Evolutionary conservation across 1,140 invertebrate genomes (phyloP).

Genomic region (Calephelis nemesis): DNA sequence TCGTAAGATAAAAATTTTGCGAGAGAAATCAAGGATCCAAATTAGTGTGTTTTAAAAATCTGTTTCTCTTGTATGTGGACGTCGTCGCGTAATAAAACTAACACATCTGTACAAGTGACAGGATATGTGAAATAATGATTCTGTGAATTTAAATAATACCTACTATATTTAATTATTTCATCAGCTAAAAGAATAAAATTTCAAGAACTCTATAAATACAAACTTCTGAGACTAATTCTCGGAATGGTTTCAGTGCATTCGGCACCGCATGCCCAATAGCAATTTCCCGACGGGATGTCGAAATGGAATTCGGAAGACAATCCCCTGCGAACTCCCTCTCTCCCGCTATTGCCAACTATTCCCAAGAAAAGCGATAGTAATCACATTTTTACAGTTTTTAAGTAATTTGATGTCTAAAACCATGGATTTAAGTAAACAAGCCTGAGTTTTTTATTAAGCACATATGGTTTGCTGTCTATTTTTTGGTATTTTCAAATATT

Average conservation of each 20-base stretch:
- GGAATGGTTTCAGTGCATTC: conserved; percentile 26
- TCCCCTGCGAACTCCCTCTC: conserved; percentile 11
- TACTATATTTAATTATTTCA: background rate
- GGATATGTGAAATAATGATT: too few species aligned
- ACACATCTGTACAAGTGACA: too few species aligned
- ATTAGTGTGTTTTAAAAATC: too few species aligned
- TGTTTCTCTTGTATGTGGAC: too few species aligned
- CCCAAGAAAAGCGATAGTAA: background rate
- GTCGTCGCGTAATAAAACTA: too few species aligned
- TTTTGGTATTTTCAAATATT: too few species aligned
- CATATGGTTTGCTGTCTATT: too few species aligned
- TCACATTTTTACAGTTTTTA: background rate
- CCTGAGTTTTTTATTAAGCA: too few species aligned
- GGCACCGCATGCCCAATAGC: conserved; percentile 23
- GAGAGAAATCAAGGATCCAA: too few species aligned
- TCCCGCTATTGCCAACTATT: conserved; percentile 19
- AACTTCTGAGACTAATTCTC: conserved; percentile 27
- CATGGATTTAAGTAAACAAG: too few species aligned
- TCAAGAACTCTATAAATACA: conserved; percentile 4
- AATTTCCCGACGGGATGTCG: conserved; percentile 33
- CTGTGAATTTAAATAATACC: too few species aligned
- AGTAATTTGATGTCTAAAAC: background rate
- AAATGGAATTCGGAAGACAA: conserved; percentile 35
- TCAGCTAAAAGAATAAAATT: background rate
- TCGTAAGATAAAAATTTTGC: too few species aligned